phyloP scores from a whole-genome alignment of 2,113 vertebrate genomes.

The Xiphophorus couchianus region DNA sequence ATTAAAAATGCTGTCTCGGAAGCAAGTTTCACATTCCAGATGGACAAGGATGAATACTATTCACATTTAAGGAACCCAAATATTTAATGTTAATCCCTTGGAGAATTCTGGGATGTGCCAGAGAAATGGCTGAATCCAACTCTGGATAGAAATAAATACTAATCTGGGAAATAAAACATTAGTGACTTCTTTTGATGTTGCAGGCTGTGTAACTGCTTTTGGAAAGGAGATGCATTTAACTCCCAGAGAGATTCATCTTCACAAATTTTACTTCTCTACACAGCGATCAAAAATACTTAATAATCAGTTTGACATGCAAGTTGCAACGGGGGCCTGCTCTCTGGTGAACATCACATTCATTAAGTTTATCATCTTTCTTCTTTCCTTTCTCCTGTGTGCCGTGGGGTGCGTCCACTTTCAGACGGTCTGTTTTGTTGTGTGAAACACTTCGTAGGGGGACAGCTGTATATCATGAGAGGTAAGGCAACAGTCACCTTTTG shows the following conservation, averaged over 20 bases:
- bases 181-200: no score
- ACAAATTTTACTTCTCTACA: not conserved
- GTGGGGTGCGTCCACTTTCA: constrained; percentile 69
- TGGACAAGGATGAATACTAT: not conserved
- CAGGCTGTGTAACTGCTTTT: constrained; percentile 3
- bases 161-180: not conserved
- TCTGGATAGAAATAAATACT: no score
- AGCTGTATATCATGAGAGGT: constrained; percentile 99
- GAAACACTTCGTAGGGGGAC: constrained; percentile 98
- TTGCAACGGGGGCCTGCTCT: constrained; percentile 15
- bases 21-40: not conserved
- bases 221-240: constrained; percentile 1
- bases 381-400: constrained; percentile 54
- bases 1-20: not conserved
- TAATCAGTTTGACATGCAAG: constrained; percentile 4
- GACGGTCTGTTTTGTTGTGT: constrained; percentile 99
- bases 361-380: constrained; percentile 47
- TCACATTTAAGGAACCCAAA: no score
- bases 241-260: constrained; percentile 9
- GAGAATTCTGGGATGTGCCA: no score
- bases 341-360: constrained; percentile 28
- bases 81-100: no score
- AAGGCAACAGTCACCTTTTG: constrained; percentile 70
- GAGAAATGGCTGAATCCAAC: no score
- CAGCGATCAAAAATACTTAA: not conserved